phyloP scores from a whole-genome alignment of 2,797 vertebrate genomes.

The Acrocephalus scirpaceus region DNA sequence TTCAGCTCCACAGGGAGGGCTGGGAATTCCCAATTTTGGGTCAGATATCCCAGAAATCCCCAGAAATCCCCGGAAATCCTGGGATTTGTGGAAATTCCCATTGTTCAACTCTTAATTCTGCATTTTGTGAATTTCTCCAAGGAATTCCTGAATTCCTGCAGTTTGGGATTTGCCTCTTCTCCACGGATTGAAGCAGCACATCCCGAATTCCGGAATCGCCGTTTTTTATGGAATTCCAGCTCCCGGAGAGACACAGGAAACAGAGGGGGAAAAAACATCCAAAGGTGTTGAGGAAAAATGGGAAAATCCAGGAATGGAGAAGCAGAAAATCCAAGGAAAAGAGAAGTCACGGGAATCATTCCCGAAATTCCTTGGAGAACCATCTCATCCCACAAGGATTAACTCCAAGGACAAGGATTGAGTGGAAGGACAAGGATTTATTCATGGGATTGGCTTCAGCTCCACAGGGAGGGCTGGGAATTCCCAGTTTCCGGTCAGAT shows the following conservation, averaged over 20 bases:
- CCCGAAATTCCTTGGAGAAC: slow-evolving; percentile 65
- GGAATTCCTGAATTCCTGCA: background rate
- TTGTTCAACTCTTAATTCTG: background rate
- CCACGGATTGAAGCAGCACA: background rate
- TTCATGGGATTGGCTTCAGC: no score
- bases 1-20: no score
- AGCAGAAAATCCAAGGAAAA: background rate
- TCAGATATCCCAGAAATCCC: no score
- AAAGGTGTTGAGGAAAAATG: background rate
- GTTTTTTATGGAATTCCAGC: background rate
- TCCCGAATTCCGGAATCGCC: background rate
- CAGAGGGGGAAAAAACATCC: background rate
- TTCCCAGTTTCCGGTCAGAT: background rate
- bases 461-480: background rate
- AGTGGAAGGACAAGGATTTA: no score
- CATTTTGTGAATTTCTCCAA: background rate
- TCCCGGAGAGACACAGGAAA: background rate
- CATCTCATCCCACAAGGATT: background rate
- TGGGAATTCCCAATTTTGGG: background rate
- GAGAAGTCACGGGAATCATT: slow-evolving; percentile 1
- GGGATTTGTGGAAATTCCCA: background rate
- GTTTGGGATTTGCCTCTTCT: background rate
- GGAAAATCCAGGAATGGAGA: background rate
- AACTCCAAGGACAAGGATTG: no score
- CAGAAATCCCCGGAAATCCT: background rate